These are phyloP conservation scores for Dromococcyx pavoninus DNA, from an alignment of 2,797 vertebrate species.

Conservation along the genomic window DNA sequence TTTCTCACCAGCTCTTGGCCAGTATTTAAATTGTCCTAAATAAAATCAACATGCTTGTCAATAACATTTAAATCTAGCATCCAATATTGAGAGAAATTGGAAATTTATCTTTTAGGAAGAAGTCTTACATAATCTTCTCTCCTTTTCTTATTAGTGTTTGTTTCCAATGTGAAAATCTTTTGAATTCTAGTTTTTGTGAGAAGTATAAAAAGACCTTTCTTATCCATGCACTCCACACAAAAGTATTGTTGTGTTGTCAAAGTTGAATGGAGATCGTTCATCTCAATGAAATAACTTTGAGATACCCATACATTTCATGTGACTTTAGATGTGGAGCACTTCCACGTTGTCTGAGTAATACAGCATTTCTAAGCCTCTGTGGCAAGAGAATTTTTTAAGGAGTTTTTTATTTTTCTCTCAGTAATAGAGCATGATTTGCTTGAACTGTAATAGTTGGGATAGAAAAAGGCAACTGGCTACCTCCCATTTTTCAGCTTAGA, in stretches of 20 bases:
- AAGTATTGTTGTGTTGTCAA: not conserved
- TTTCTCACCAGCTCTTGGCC: not conserved
- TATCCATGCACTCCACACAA: not conserved
- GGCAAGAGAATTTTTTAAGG: not conserved
- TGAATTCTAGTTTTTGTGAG: not conserved
- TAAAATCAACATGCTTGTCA: not conserved
- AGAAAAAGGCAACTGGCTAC: not conserved
- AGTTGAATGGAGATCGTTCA: not conserved
- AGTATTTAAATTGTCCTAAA: not conserved
- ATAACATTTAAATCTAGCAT: not conserved
- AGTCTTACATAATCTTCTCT: not conserved
- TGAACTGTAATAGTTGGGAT: not conserved
- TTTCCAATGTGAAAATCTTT: not conserved
- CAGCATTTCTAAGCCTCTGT: constrained; percentile 5
- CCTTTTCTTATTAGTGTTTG: not conserved
- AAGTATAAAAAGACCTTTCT: not conserved
- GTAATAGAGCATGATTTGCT: not conserved
- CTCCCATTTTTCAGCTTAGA: not conserved
- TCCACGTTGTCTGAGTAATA: not conserved
- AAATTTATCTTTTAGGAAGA: not conserved
- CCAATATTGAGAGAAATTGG: not conserved
- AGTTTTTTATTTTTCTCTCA: not conserved
- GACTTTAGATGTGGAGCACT: not conserved
- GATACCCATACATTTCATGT: not conserved
- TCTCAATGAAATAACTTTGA: not conserved